Conservation (phyloP, 2,113 vertebrate species). For the Xiphophorus hellerii region DNA sequence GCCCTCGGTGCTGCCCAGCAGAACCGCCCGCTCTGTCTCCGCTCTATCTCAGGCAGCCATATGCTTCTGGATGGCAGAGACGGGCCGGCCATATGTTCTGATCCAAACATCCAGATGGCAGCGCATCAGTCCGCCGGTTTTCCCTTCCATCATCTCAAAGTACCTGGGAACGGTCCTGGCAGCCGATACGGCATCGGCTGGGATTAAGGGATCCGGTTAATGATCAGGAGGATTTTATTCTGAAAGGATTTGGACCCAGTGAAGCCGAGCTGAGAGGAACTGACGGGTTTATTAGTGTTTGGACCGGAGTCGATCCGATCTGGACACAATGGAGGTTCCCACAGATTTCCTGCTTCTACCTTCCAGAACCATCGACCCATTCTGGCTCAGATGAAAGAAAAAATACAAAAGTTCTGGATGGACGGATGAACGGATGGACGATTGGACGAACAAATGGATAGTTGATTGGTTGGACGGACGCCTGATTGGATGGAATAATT, state of each 20-base stretch:
- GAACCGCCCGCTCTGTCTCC: slow-evolving; percentile 62
- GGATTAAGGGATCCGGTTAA: slow-evolving; percentile 2
- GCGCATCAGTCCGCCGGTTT: not conserved
- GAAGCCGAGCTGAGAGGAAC: too few relatives aligned
- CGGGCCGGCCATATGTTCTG: slow-evolving; percentile 17
- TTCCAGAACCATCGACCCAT: not conserved
- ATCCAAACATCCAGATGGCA: not conserved
- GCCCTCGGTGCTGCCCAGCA: slow-evolving; percentile 62
- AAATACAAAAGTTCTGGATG: not conserved
- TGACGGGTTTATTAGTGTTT: too few relatives aligned
- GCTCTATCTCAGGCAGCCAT: slow-evolving; percentile 74
- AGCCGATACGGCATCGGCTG: slow-evolving; percentile 45
- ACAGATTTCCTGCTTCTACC: not conserved
- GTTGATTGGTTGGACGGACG: too few relatives aligned
- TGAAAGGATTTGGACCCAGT: not conserved
- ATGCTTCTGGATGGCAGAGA: slow-evolving; percentile 54
- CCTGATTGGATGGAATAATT: too few relatives aligned
- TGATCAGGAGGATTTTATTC: not conserved
- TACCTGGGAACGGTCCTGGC: slow-evolving; percentile 41
- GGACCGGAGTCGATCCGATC: too few relatives aligned
- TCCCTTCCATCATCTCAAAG: slow-evolving; percentile 54
- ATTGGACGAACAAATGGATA: too few relatives aligned
- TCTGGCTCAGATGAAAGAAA: not conserved
- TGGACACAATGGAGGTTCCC: not conserved
- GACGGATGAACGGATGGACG: too few relatives aligned